phyloP scores from a whole-genome alignment of 2,797 vertebrate species.

The Muscicapa striata region DNA sequence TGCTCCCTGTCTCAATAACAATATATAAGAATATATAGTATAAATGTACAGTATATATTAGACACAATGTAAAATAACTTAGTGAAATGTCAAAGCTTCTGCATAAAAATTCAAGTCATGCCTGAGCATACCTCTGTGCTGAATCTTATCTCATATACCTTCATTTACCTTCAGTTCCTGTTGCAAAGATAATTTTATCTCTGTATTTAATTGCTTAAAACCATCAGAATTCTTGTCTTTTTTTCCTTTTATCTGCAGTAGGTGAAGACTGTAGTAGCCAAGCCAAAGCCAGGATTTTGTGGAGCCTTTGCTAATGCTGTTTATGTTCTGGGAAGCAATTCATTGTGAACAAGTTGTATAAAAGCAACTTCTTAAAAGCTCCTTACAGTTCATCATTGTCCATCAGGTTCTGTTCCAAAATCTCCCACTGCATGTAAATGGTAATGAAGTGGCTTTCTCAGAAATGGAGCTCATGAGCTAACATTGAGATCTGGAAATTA shows the following conservation, averaged over 20 bases:
- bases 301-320: background rate
- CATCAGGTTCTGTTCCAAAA: background rate
- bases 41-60: slow-evolving; percentile 54
- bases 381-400: background rate
- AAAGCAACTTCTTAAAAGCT: slow-evolving; percentile 10
- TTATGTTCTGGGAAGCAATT: slow-evolving; percentile 9
- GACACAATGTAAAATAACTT: slow-evolving; percentile 20
- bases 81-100: slow-evolving; percentile 28
- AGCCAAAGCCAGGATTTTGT: background rate
- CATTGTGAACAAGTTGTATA: background rate
- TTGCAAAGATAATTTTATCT: slow-evolving; percentile 8
- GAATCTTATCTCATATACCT: background rate
- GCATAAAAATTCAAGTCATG: slow-evolving; percentile 45
- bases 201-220: background rate
- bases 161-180: background rate
- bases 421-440: background rate
- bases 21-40: slow-evolving; percentile 36
- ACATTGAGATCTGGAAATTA: background rate
- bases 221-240: background rate
- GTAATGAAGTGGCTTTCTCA: slow-evolving; percentile 12
- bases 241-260: background rate
- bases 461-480: background rate
- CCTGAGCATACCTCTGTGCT: background rate
- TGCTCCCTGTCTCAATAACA: slow-evolving; percentile 43
- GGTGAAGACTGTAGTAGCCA: background rate